Evolutionary conservation across 2,888 invertebrate species (phyloP).

Genomic region (Drosophila histrio): DNA sequence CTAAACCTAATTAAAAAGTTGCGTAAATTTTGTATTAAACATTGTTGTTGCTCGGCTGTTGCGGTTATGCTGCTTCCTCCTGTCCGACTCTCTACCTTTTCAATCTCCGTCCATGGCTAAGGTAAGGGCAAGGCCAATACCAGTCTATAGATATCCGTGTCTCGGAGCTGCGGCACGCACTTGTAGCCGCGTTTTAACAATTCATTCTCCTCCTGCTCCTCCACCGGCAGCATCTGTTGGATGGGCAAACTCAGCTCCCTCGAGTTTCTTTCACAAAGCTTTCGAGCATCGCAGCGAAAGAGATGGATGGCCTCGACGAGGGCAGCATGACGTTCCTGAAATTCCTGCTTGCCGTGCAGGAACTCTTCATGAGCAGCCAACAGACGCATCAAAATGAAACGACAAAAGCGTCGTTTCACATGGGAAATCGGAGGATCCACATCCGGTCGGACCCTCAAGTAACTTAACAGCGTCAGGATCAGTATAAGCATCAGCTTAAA

Average conservation of each 20-base stretch:
- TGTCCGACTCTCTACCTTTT: neutral
- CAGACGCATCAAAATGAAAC: conserved; percentile 80
- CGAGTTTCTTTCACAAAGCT: conserved; percentile 70
- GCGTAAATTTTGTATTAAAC: conserved; percentile 36
- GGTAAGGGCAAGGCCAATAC: conserved; percentile 36
- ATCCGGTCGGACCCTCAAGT: neutral
- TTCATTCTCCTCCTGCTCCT: conserved; percentile 53
- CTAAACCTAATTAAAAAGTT: conserved; percentile 73
- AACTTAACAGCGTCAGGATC: conserved; percentile 31
- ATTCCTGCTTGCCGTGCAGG: neutral
- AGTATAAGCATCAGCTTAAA: conserved; percentile 45
- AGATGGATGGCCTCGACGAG: conserved; percentile 68
- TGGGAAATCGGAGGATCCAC: conserved; percentile 35
- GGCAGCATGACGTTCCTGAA: conserved; percentile 34
- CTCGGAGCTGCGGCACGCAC: conserved; percentile 28
- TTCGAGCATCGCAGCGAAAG: conserved; percentile 80
- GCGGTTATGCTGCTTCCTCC: conserved; percentile 10
- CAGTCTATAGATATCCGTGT: conserved; percentile 53
- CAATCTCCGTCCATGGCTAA: neutral
- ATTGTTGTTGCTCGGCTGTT: conserved; percentile 18
- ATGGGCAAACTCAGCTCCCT: conserved; percentile 64
- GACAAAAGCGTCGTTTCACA: conserved; percentile 78
- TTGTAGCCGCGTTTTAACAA: conserved; percentile 51
- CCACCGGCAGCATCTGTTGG: conserved; percentile 68
- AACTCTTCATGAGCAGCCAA: conserved; percentile 72